A percentile compares a stretch with the other conserved stretches of the same genome.
Conservation (phyloP, 1,140 invertebrate genomes). For the Semibalanus balanoides region DNA sequence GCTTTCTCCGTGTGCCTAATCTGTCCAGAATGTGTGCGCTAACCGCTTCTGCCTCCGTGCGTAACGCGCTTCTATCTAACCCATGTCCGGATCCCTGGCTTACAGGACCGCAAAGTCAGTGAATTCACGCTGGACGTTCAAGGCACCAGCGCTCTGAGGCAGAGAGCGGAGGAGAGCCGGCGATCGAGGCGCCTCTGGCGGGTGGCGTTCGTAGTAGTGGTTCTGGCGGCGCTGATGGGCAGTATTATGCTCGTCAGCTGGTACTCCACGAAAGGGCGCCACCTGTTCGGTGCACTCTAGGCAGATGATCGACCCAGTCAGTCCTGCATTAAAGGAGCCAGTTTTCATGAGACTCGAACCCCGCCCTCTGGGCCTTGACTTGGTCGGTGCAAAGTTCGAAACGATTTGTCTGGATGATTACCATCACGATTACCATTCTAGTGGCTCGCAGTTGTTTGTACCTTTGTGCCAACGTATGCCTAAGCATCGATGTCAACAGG, state of each 20-base stretch:
- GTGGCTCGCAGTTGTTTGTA: too few species aligned
- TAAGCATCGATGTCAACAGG: too few species aligned
- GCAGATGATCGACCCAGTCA: too few species aligned
- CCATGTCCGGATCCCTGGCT: background rate
- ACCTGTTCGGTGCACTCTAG: background rate
- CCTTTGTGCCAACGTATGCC: too few species aligned
- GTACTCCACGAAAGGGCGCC: background rate
- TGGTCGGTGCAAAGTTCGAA: too few species aligned
- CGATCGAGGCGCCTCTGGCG: background rate
- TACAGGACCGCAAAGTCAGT: background rate
- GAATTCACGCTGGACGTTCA: background rate
- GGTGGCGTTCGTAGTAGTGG: background rate
- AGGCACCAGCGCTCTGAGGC: background rate
- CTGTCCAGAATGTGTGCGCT: background rate
- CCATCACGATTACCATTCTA: too few species aligned
- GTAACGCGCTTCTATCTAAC: background rate
- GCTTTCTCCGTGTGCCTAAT: too few species aligned
- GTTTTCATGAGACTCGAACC: too few species aligned
- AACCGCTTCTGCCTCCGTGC: background rate
- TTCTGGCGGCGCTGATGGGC: background rate
- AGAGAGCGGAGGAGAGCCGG: background rate
- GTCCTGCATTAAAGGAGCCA: too few species aligned
- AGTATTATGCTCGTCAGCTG: background rate
- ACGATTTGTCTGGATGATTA: too few species aligned
- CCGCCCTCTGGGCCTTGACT: too few species aligned